phyloP scores from a whole-genome alignment of 2,113 vertebrate species.

The Onychorhynchus coronatus region DNA sequence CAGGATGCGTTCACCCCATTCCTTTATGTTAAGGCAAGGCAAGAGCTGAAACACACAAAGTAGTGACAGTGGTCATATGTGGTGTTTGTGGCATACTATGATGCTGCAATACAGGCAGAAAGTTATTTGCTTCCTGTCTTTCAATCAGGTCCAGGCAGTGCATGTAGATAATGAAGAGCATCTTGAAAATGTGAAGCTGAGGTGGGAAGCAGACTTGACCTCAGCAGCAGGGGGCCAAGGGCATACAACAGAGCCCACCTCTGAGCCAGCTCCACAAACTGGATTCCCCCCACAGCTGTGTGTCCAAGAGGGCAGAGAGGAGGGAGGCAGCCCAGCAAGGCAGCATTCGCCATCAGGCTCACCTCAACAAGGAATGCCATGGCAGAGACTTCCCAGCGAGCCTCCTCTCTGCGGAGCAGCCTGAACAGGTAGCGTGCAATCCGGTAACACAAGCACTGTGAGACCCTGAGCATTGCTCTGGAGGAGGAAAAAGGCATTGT shows the following conservation, averaged over 20 bases:
- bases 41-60: not conserved
- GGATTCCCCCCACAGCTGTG: too few species aligned
- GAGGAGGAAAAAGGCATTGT: not conserved
- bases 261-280: accelerated
- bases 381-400: not conserved
- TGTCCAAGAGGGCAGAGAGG: not conserved
- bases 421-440: not conserved
- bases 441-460: not conserved
- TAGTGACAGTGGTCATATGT: too few species aligned
- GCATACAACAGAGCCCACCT: not conserved
- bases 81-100: too few species aligned
- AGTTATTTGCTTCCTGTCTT: too few species aligned
- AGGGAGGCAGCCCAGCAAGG: not conserved
- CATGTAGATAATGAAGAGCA: too few species aligned
- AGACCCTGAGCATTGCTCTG: not conserved
- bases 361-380: not conserved
- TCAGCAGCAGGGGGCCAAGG: not conserved
- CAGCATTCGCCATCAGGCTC: not conserved
- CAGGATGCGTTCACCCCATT: not conserved
- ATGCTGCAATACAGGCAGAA: too few species aligned
- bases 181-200: too few species aligned
- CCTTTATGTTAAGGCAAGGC: not conserved
- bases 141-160: too few species aligned
- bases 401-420: not conserved
- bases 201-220: too few species aligned